phyloP scores from a whole-genome alignment of 2,113 vertebrate species.

The Candoia aspera region DNA sequence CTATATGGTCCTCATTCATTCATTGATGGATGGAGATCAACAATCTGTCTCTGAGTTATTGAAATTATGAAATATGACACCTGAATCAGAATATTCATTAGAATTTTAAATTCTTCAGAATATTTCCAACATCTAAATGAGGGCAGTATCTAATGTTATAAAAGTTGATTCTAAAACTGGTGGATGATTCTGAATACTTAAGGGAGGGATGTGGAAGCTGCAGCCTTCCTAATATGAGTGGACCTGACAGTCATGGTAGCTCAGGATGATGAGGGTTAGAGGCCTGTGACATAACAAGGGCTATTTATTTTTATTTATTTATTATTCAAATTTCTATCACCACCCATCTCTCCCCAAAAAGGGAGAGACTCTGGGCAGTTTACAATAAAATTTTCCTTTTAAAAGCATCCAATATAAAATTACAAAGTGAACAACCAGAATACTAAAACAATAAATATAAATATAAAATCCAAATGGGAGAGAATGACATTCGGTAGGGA shows the following conservation, averaged over 20 bases:
- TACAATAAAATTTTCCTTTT: too few relatives aligned
- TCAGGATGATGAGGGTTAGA: not conserved
- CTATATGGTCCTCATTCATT: not conserved
- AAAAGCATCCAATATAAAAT: too few relatives aligned
- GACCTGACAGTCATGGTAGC: not conserved
- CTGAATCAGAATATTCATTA: conserved; percentile 3
- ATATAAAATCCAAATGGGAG: too few relatives aligned
- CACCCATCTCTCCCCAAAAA: too few relatives aligned
- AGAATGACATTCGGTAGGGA: too few relatives aligned
- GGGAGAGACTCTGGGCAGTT: too few relatives aligned
- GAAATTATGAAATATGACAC: not conserved
- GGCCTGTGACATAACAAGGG: not conserved
- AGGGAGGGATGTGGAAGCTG: not conserved
- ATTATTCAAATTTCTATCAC: too few relatives aligned
- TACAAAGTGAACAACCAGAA: too few relatives aligned
- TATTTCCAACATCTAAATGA: conserved; percentile 6
- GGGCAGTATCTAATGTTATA: not conserved
- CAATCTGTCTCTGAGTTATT: not conserved
- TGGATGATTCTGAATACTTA: not conserved
- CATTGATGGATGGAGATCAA: not conserved
- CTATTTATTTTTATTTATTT: too few relatives aligned
- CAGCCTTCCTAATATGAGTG: not conserved
- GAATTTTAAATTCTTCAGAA: not conserved
- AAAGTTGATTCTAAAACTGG: not conserved
- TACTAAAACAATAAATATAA: too few relatives aligned